Percentiles rank a stretch among this genome's conserved stretches.
Evolutionary conservation across 2,888 invertebrate genomes (phyloP).

Genomic region (Apamea epomidion): DNA sequence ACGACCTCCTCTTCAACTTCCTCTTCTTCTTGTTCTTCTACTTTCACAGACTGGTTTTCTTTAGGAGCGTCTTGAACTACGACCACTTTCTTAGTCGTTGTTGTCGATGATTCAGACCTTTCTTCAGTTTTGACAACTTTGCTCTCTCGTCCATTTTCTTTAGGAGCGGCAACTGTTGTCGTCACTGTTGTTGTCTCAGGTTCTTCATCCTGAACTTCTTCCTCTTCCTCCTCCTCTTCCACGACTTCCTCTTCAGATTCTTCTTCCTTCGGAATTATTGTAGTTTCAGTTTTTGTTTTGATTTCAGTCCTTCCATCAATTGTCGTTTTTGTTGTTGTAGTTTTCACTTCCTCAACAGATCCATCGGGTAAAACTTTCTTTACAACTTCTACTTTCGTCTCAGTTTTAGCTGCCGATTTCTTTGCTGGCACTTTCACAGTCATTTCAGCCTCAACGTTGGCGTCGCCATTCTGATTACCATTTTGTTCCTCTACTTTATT

Average conservation of each 20-base stretch:
- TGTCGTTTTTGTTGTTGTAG: constrained; percentile 86
- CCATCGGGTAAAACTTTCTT: constrained; percentile 85
- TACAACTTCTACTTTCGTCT: constrained; percentile 85
- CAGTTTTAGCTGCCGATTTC: constrained; percentile 84
- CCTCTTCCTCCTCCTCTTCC: constrained; percentile 77
- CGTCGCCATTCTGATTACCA: constrained; percentile 82
- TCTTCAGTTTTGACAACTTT: constrained; percentile 81
- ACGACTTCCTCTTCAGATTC: constrained; percentile 79
- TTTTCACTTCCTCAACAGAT: constrained; percentile 83
- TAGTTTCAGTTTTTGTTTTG: constrained; percentile 85
- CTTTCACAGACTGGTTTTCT: constrained; percentile 72
- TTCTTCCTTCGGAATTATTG: constrained; percentile 82
- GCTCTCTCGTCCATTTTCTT: constrained; percentile 72
- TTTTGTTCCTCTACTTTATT: constrained; percentile 79
- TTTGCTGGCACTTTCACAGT: constrained; percentile 84
- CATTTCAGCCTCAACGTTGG: constrained; percentile 79
- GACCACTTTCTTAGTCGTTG: constrained; percentile 80
- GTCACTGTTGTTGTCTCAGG: constrained; percentile 65
- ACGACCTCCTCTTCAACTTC: constrained; percentile 69
- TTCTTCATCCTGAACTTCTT: constrained; percentile 67
- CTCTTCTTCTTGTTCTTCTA: constrained; percentile 71
- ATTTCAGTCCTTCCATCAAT: constrained; percentile 86
- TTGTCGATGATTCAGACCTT: constrained; percentile 78
- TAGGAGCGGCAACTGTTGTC: constrained; percentile 57
- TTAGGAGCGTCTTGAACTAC: constrained; percentile 78